Conservation (phyloP, 2,113 vertebrate genomes). For the Columba janthina region DNA sequence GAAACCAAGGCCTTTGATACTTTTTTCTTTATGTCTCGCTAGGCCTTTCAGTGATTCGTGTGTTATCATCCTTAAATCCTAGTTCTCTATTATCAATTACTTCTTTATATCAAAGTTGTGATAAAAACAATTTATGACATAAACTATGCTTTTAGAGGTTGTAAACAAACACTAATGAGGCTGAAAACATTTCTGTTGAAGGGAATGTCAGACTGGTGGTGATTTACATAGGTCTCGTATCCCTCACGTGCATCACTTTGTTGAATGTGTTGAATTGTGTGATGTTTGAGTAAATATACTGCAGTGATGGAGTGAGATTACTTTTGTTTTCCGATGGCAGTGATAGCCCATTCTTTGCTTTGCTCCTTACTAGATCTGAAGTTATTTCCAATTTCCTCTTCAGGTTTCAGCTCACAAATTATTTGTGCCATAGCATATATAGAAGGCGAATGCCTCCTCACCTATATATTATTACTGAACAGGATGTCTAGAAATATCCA, state of each 20-base stretch:
- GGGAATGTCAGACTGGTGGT: neutral
- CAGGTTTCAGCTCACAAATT: neutral
- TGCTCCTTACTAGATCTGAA: neutral
- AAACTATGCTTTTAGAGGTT: neutral
- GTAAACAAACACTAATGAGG: neutral
- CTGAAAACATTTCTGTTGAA: neutral
- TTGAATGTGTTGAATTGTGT: neutral
- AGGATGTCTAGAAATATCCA: neutral
- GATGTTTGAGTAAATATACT: neutral
- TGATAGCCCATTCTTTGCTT: neutral
- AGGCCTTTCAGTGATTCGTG: neutral
- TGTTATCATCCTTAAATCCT: neutral
- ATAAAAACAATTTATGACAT: neutral
- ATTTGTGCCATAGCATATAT: neutral
- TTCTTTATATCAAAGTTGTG: neutral
- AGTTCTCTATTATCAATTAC: neutral
- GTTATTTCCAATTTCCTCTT: neutral
- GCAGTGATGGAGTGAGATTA: neutral
- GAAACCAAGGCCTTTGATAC: neutral
- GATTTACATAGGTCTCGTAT: neutral
- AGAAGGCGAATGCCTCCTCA: neutral
- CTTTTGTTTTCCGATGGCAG: neutral
- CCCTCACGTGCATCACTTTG: accelerated
- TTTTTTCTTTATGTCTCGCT: neutral
- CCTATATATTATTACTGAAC: neutral